A percentile compares a stretch with the other conserved stretches of the same genome.
Conservation (phyloP, 2,888 invertebrate genomes). For the Habrosyne pyritoides region DNA sequence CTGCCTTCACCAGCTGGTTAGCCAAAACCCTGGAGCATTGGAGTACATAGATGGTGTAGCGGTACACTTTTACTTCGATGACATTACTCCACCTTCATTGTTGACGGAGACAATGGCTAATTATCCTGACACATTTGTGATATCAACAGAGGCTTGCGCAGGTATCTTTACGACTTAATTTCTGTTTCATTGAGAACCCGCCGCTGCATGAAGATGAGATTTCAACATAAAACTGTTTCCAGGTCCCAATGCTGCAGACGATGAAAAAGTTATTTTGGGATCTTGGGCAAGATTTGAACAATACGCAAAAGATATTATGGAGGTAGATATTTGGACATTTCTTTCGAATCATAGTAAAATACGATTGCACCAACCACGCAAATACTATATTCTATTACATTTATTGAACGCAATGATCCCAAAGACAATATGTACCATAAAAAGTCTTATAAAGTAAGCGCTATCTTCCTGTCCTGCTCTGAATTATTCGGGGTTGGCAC, state of each 20-base stretch:
- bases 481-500: no score
- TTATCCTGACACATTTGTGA: conserved; percentile 86
- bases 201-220: no score
- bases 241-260: conserved; percentile 77
- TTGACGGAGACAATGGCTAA: conserved; percentile 72
- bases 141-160: conserved; percentile 90
- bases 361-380: no score
- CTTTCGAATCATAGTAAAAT: no score
- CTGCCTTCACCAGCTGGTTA: conserved; percentile 49
- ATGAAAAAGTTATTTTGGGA: conserved; percentile 51
- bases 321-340: conserved; percentile 60
- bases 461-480: no score
- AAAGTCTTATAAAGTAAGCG: no score
- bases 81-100: conserved; percentile 69
- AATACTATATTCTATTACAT: no score
- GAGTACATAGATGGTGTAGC: conserved; percentile 87
- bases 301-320: conserved; percentile 85
- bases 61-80: conserved; percentile 90
- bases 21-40: conserved; percentile 56
- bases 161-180: no score
- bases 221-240: not conserved
- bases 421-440: no score
- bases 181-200: no score
- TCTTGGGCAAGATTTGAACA: conserved; percentile 87
- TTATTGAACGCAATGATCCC: no score